phyloP scores from a whole-genome alignment of 1,140 invertebrate species.

The Adoxophyes honmai region DNA sequence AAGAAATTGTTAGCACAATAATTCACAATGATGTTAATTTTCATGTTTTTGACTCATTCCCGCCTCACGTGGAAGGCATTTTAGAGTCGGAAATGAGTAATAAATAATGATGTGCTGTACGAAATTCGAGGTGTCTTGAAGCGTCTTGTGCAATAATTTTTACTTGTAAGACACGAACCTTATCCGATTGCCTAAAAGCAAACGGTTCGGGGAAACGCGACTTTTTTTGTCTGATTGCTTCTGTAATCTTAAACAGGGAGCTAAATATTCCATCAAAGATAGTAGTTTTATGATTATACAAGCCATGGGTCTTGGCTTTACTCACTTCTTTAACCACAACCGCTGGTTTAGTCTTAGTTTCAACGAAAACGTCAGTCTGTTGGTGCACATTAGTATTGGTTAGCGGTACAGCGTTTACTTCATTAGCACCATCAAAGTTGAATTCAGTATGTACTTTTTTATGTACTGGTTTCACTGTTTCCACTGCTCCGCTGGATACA shows the following conservation, averaged over 20 bases:
- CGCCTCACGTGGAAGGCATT: not conserved
- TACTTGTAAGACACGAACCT: constrained; percentile 36
- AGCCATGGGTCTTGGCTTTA: constrained; percentile 25
- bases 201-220: constrained; percentile 12
- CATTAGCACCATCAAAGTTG: constrained; percentile 44
- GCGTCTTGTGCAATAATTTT: constrained; percentile 34
- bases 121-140: constrained; percentile 28
- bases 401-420: constrained; percentile 38
- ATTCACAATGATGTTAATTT: not conserved
- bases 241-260: constrained; percentile 32
- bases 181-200: constrained; percentile 20
- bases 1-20: not conserved
- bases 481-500: constrained; percentile 22
- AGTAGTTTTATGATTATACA: constrained; percentile 16
- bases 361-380: constrained; percentile 28
- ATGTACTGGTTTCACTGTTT: constrained; percentile 25
- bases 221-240: constrained; percentile 1
- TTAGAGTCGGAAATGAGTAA: not conserved
- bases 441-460: constrained; percentile 44
- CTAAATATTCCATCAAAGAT: constrained; percentile 30
- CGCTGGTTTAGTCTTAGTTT: constrained; percentile 36
- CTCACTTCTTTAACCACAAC: constrained; percentile 63
- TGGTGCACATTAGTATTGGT: constrained; percentile 16
- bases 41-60: not conserved
- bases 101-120: not conserved